Evolutionary conservation across 2,797 vertebrate genomes (phyloP), one percentile per base, ranked within the genome.

Genomic region (Enteromius thamalakanensis): DNA sequence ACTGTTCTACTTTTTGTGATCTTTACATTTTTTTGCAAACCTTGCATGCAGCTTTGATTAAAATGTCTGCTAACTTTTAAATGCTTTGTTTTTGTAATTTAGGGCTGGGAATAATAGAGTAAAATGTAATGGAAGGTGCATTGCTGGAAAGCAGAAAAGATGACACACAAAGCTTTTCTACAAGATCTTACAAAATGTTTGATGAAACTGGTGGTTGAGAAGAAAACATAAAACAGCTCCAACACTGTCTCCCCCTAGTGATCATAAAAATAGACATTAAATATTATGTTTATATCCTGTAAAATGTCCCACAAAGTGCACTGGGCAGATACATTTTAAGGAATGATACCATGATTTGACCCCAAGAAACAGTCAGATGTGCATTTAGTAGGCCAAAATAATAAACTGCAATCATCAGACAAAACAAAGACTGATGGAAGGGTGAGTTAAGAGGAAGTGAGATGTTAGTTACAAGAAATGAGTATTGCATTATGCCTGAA

Each of bases 401-500:
- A 53, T 37, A 4, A 42, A 15, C 45, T 21, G 49, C 21, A 69
- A 19, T 76, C 49, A 19, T 76, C 23, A 67, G 47, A 58, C 32
- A 7, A 19, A 37, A 71, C 12, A 49, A 67, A 49, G 34, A 40
- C 9, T 51, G 21, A 6, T 23, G 45, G 34, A 51, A 53, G 37
- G 34, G n/a, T 47, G 34, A 32, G 34, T 69, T 68, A 55, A 76
- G 70, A 82, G 77, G 86, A 83, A 81, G 74, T 15, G 29, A 71
- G 45, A 76, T 49, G 74, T 85, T 42, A 81, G 14, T 76, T 81
- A 68, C 65, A 76, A 85, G 83, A 87, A 82, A 86, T 49, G n/a
- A 78, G 37, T 72, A 47, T 81, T 79, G 76, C 75, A 76, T 68
- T 47, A 81, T 76, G 32, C 45, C 75, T 87, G 86, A 86, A 76